Conservation (phyloP, 2,113 vertebrate species). For the Polyodon spathula region DNA sequence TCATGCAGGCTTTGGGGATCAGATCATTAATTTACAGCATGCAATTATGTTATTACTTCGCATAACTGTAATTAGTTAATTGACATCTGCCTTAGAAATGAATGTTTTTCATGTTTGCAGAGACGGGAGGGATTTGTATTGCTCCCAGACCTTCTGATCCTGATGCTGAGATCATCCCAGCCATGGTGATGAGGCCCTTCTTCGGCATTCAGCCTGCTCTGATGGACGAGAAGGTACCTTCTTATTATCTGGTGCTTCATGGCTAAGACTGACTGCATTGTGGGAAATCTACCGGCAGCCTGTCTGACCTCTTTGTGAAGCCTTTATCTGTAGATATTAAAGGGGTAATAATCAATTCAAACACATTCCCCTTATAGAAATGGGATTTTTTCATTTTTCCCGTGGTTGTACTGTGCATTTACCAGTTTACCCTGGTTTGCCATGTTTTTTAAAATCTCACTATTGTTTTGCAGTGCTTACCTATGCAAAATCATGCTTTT, state of each 20-base stretch:
- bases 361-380: too few relatives aligned
- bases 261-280: too few relatives aligned
- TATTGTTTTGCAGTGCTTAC: too few relatives aligned
- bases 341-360: too few relatives aligned
- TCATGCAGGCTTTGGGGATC: background rate
- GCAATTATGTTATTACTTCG: background rate
- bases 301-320: too few relatives aligned
- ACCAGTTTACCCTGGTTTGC: too few relatives aligned
- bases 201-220: slow-evolving; percentile 62
- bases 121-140: slow-evolving; percentile 72
- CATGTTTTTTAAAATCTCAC: too few relatives aligned
- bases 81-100: background rate
- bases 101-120: slow-evolving; percentile 42
- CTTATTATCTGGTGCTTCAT: background rate
- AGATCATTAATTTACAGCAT: background rate
- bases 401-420: too few relatives aligned
- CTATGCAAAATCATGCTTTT: too few relatives aligned
- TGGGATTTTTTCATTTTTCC: too few relatives aligned
- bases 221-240: slow-evolving; percentile 60
- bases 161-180: slow-evolving; percentile 61
- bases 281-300: too few relatives aligned
- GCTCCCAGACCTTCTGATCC: slow-evolving; percentile 55
- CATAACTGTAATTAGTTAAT: background rate
- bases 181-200: slow-evolving; percentile 69
- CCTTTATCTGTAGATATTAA: too few relatives aligned